Conservation (phyloP, 2,797 vertebrate genomes). For the Tarsius wallacei region DNA sequence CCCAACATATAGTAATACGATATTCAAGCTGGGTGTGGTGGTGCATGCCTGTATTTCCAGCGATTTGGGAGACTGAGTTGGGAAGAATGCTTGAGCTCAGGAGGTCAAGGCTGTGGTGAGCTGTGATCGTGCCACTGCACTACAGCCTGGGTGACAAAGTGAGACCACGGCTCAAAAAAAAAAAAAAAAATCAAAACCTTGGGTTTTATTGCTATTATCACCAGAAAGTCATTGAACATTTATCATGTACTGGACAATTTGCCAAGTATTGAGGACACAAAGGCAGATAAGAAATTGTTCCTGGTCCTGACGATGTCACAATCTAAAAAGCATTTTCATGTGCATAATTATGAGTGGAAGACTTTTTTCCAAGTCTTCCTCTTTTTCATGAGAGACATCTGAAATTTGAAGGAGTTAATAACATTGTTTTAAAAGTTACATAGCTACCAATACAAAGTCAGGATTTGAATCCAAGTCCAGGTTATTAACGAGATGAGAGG, state of each 20-base stretch:
- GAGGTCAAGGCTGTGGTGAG: too few species aligned
- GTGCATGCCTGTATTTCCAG: too few species aligned
- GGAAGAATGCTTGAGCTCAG: too few species aligned
- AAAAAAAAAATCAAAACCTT: background rate
- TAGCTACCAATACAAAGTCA: background rate
- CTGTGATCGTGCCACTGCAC: too few species aligned
- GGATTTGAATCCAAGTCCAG: background rate
- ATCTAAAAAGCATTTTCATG: slow-evolving; percentile 2
- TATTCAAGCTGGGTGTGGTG: background rate
- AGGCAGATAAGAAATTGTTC: slow-evolving; percentile 40
- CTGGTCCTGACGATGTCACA: background rate
- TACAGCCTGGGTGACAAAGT: too few species aligned
- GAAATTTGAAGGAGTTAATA: background rate
- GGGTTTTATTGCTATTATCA: background rate
- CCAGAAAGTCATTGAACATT: background rate
- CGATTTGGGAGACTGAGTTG: too few species aligned
- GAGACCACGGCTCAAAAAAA: too few species aligned
- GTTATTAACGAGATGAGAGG: background rate
- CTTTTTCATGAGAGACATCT: slow-evolving; percentile 5
- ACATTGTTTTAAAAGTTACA: background rate
- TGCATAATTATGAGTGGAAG: background rate
- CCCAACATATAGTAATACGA: background rate
- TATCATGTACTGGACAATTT: background rate
- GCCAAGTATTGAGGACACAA: slow-evolving; percentile 33
- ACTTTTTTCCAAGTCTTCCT: background rate